These are phyloP conservation scores for Berghia stephanieae DNA, from an alignment of 1,140 invertebrate genomes.

Conservation along the genomic window DNA sequence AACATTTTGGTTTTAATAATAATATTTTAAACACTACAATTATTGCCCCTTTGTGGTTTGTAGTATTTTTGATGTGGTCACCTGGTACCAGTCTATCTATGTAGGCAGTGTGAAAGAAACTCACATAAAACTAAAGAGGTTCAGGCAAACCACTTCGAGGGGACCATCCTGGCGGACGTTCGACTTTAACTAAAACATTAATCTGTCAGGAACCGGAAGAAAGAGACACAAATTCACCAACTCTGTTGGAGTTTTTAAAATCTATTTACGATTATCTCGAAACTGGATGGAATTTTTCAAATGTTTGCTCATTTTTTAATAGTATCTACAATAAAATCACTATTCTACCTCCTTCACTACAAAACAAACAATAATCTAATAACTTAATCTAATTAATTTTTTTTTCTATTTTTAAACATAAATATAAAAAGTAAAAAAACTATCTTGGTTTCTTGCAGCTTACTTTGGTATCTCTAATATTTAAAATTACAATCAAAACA, in stretches of 20 bases:
- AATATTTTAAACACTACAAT: too few relatives aligned
- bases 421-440: too few relatives aligned
- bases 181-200: conserved; percentile 30
- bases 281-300: neutral
- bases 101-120: conserved; percentile 16
- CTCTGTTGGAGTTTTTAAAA: neutral
- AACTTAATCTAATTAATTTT: neutral
- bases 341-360: neutral
- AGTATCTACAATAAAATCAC: neutral
- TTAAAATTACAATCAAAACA: too few relatives aligned
- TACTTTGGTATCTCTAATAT: too few relatives aligned
- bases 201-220: conserved; percentile 29
- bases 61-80: too few relatives aligned
- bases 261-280: neutral
- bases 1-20: too few relatives aligned
- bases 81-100: too few relatives aligned
- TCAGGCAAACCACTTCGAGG: neutral
- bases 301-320: neutral
- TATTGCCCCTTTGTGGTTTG: too few relatives aligned
- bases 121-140: neutral
- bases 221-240: conserved; percentile 2
- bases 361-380: neutral
- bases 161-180: conserved; percentile 21
- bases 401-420: neutral
- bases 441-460: too few relatives aligned